These are phyloP conservation scores for Pogonomyrmex californicus DNA, from an alignment of 1,140 invertebrate genomes.

Conservation along the genomic window DNA sequence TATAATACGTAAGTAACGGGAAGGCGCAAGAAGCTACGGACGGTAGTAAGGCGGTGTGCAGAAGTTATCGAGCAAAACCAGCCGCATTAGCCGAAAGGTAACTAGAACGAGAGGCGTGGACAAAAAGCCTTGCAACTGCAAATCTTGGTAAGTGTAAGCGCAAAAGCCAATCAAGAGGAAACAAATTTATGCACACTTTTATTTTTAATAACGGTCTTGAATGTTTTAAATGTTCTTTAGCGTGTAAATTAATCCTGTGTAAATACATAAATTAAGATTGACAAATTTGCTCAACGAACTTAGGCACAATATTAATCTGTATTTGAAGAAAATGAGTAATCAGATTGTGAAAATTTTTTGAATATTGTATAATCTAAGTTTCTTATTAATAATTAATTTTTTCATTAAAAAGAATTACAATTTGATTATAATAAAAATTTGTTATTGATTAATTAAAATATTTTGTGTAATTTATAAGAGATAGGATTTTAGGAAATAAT, in stretches of 20 bases:
- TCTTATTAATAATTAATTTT: too few species aligned
- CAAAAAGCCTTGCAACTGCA: slow-evolving; percentile 15
- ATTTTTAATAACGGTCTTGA: background rate
- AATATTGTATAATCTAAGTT: too few species aligned
- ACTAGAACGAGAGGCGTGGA: background rate
- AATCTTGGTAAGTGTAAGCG: slow-evolving; percentile 16
- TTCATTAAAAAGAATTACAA: too few species aligned
- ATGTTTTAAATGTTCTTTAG: background rate
- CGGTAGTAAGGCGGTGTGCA: background rate
- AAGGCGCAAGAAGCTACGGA: slow-evolving; percentile 24
- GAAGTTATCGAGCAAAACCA: slow-evolving; percentile 29
- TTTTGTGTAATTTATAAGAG: too few species aligned
- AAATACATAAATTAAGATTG: background rate
- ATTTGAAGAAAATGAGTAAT: background rate
- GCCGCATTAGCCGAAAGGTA: slow-evolving; percentile 26
- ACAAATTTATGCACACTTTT: background rate
- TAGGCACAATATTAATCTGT: background rate
- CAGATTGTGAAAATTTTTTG: too few species aligned
- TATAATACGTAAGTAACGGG: slow-evolving; percentile 47
- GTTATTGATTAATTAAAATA: too few species aligned
- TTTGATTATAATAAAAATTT: too few species aligned
- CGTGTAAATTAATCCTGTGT: background rate
- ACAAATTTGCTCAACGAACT: background rate
- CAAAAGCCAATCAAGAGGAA: background rate
- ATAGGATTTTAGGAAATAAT: too few species aligned